phyloP scores from a whole-genome alignment of 2,113 vertebrate genomes.

The Oryzias woworae region DNA sequence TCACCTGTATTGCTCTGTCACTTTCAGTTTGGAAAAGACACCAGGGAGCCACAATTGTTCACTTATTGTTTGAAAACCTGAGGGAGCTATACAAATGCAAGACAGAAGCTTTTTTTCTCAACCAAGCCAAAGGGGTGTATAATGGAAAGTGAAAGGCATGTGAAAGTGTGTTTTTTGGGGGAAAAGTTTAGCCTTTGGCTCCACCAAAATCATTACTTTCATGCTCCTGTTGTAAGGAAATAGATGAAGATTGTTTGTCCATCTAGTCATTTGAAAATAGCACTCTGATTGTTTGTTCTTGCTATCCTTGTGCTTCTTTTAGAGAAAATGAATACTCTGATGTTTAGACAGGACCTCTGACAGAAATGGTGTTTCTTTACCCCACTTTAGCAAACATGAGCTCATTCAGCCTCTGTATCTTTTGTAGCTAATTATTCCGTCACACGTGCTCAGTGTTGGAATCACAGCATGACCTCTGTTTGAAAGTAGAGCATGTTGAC shows the following conservation, averaged over 20 bases:
- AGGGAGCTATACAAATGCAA: conserved; percentile 15
- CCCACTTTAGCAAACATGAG: not conserved
- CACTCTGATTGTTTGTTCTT: too few relatives aligned
- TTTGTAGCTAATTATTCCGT: not conserved
- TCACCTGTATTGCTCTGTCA: conserved; percentile 57
- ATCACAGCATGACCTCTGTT: not conserved
- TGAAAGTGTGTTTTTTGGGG: not conserved
- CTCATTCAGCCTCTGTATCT: not conserved
- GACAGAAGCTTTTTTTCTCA: not conserved
- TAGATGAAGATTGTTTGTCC: too few relatives aligned
- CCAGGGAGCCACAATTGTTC: conserved; percentile 11
- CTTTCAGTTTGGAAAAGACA: conserved; percentile 54
- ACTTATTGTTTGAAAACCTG: conserved; percentile 13
- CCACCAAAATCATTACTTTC: too few relatives aligned
- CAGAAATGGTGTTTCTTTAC: not conserved
- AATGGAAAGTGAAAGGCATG: not conserved
- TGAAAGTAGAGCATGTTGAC: not conserved
- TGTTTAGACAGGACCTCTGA: too few relatives aligned
- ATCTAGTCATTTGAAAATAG: too few relatives aligned
- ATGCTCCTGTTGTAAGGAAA: too few relatives aligned
- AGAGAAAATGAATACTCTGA: too few relatives aligned
- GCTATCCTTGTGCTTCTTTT: too few relatives aligned
- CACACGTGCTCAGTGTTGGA: not conserved
- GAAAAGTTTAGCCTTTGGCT: too few relatives aligned
- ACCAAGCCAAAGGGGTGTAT: not conserved